Percentiles rank a stretch among this genome's conserved stretches.
Evolutionary conservation across 2,797 vertebrate species (phyloP).

Genomic region (Channallabes apus): DNA sequence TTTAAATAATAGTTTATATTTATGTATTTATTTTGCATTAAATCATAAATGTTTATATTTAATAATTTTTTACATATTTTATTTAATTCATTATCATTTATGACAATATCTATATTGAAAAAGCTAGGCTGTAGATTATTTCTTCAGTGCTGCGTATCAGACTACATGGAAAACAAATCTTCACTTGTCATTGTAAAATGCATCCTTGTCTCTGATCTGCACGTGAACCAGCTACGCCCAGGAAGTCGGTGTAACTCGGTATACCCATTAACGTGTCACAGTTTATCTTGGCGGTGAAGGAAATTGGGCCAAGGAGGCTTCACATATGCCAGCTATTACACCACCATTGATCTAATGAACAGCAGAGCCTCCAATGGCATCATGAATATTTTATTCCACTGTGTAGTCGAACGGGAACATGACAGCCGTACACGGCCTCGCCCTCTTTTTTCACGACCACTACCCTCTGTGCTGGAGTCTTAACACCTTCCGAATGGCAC

Average conservation of each 20-base stretch:
- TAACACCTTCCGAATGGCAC: slow-evolving; percentile 50
- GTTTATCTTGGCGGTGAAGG: slow-evolving; percentile 50
- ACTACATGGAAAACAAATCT: slow-evolving; percentile 12
- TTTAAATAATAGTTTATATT: background rate
- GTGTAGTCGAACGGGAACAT: slow-evolving; percentile 60
- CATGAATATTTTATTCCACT: slow-evolving; percentile 74
- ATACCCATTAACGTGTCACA: slow-evolving; percentile 70
- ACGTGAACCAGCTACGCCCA: slow-evolving; percentile 41
- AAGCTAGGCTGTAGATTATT: background rate
- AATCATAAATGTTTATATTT: background rate
- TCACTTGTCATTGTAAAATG: background rate
- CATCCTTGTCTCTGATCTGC: slow-evolving; percentile 20
- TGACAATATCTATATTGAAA: background rate
- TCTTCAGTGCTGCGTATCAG: background rate
- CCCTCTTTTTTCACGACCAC: slow-evolving; percentile 55
- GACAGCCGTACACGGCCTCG: slow-evolving; percentile 42
- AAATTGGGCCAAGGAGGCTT: slow-evolving; percentile 60
- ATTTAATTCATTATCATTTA: background rate
- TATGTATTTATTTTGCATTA: background rate
- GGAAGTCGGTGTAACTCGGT: slow-evolving; percentile 64
- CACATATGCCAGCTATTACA: slow-evolving; percentile 68
- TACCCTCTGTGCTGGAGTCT: slow-evolving; percentile 30
- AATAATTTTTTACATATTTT: background rate
- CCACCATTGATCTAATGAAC: slow-evolving; percentile 70
- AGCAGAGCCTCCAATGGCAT: slow-evolving; percentile 52